phyloP scores from a whole-genome alignment of 2,797 vertebrate species.

The Aulostomus chinensis region DNA sequence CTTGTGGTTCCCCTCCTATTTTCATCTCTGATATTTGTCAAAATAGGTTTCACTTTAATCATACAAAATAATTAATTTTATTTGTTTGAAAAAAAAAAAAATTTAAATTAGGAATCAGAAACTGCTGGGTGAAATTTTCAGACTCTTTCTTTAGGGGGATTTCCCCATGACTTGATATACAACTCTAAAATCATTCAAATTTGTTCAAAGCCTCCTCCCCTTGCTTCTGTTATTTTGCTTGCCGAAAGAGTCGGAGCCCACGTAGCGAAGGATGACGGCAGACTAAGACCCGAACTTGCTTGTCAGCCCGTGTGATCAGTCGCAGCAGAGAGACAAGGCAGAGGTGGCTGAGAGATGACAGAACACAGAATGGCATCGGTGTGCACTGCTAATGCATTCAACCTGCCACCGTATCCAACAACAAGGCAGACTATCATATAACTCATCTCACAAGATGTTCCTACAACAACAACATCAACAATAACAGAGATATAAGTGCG shows the following conservation, averaged over 20 bases:
- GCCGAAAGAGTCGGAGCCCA: slow-evolving; percentile 59
- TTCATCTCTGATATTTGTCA: slow-evolving; percentile 37
- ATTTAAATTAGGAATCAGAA: no score
- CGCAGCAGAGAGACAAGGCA: slow-evolving; percentile 65
- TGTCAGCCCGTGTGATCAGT: slow-evolving; percentile 81
- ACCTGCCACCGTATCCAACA: slow-evolving; percentile 76
- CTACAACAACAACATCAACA: slow-evolving; percentile 72
- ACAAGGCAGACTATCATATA: slow-evolving; percentile 77
- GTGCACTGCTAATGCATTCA: slow-evolving; percentile 74
- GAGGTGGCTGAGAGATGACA: slow-evolving; percentile 74
- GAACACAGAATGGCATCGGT: slow-evolving; percentile 69
- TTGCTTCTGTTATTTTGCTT: slow-evolving; percentile 46
- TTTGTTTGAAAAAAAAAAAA: no score
- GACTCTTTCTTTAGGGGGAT: slow-evolving; percentile 35
- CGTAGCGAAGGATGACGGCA: slow-evolving; percentile 55
- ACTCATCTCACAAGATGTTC: slow-evolving; percentile 76
- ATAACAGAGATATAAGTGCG: slow-evolving; percentile 55
- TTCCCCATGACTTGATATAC: slow-evolving; percentile 48
- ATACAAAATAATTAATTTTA: no score
- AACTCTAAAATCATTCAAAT: slow-evolving; percentile 53
- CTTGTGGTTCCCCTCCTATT: slow-evolving; percentile 51
- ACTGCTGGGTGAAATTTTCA: no score
- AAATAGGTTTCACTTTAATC: no score
- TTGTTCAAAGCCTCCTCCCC: slow-evolving; percentile 57
- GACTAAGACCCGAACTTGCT: slow-evolving; percentile 73